These are phyloP conservation scores for Furnarius figulus DNA, from an alignment of 2,113 vertebrate species.

Conservation along the genomic window DNA sequence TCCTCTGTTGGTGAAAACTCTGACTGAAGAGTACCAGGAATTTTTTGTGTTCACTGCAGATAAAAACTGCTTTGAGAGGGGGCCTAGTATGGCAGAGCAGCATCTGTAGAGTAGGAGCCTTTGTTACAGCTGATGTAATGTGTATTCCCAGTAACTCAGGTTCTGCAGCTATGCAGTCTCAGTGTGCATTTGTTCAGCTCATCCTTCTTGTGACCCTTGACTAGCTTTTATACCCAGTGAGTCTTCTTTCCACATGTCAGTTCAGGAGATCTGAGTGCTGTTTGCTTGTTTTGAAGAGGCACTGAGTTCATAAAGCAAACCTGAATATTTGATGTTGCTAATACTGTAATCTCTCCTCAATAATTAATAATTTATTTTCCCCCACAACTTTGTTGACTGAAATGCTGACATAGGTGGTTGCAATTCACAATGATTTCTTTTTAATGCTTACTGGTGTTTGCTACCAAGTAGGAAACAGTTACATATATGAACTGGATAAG, in stretches of 20 bases:
- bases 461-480: background rate
- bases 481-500: background rate
- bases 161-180: background rate
- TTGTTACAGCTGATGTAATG: background rate
- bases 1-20: background rate
- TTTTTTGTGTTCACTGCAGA: background rate
- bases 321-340: background rate
- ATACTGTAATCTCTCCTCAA: background rate
- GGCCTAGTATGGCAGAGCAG: background rate
- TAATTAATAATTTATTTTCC: background rate
- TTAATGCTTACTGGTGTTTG: background rate
- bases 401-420: background rate
- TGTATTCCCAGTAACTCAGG: background rate
- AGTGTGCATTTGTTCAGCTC: background rate
- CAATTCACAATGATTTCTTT: background rate
- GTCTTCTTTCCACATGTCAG: rapidly evolving
- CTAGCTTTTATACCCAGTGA: background rate
- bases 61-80: background rate
- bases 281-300: background rate
- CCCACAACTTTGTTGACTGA: background rate
- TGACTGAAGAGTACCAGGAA: background rate
- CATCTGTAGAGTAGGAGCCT: background rate
- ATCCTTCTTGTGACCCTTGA: background rate
- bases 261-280: background rate
- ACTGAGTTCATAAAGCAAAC: background rate